Evolutionary conservation across 2,888 invertebrate genomes (phyloP), one percentile per base, ranked within the genome.

Genomic region (Trachelus iudaicus): DNA sequence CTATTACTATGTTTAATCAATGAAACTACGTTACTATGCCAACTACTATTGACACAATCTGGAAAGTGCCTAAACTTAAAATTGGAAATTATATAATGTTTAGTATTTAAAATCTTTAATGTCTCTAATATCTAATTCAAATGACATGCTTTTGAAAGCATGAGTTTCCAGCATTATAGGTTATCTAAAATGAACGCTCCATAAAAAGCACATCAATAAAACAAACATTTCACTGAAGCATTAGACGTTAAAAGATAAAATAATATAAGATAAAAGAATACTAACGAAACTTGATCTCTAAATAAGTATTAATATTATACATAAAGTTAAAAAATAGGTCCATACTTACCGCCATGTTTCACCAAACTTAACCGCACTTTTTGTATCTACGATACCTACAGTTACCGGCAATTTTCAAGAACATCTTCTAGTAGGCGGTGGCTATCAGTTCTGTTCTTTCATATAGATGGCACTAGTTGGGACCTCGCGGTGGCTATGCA

Each of bases 301-400:
- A 56, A 23, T 6, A 23, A 23, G 9, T 23, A 56, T 0, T 6
- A 75, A 40, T 9, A 6, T 71, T 34, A 68, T 31, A 30, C 12
- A 75, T n/a, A 15, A 37, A 3, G 56, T 30, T 4, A 15, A 34
- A 34, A 73, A 23, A 3, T 69, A 40, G 1, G 23, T 23, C 56
- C 56, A 56, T 56, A 56, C 9, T 56, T 77, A 83, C 83, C 80
- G 83, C 82, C 83, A 83, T 82, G 75, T 79, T 82, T 71, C 33
- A 74, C 75, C 69, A 35, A 80, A 80, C 80, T 79, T 79, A 74
- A 74, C 23, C 69, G 9, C 40, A 35, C 77, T 73, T 69, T 78
- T 69, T 77, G 78, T 77, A 76, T 23, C 56, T 56, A 56, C 23
- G 56, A 56, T 9, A 56, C 23, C 56, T 56, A 56, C 23, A 9